Evolutionary conservation across 2,888 invertebrate genomes (phyloP).

Genomic region (Trilocha varians): DNA sequence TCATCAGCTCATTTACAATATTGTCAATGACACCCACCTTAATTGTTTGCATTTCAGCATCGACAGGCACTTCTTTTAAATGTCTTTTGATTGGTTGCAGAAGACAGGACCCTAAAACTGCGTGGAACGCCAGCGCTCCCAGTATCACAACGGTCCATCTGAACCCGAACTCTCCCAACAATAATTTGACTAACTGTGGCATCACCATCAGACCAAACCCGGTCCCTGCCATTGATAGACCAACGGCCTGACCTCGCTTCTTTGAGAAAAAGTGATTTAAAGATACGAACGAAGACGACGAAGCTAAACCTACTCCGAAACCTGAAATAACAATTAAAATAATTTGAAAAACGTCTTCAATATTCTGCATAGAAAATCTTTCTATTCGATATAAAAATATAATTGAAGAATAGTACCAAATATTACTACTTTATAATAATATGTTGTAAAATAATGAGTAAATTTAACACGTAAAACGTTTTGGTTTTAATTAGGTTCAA

Average conservation of each 20-base stretch:
- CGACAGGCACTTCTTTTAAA: slow-evolving; percentile 73
- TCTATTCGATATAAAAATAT: no score
- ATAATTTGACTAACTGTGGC: slow-evolving; percentile 80
- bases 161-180: slow-evolving; percentile 77
- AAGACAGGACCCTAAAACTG: slow-evolving; percentile 77
- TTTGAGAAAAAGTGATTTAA: slow-evolving; percentile 84
- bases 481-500: no score
- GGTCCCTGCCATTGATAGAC: slow-evolving; percentile 85
- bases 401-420: no score
- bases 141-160: slow-evolving; percentile 79
- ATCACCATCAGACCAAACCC: slow-evolving; percentile 85
- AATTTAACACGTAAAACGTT: no score
- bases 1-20: no score
- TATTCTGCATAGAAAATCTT: no score
- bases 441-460: no score
- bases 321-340: slow-evolving; percentile 55
- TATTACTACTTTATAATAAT: no score
- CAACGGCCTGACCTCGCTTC: slow-evolving; percentile 85
- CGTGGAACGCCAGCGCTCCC: slow-evolving; percentile 78
- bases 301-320: slow-evolving; percentile 83
- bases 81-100: slow-evolving; percentile 83
- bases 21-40: slow-evolving; percentile 45
- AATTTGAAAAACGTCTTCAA: neutral
- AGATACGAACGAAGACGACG: slow-evolving; percentile 84
- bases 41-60: slow-evolving; percentile 65